Conservation (phyloP, 2,113 vertebrate species). For the Egretta garzetta region DNA sequence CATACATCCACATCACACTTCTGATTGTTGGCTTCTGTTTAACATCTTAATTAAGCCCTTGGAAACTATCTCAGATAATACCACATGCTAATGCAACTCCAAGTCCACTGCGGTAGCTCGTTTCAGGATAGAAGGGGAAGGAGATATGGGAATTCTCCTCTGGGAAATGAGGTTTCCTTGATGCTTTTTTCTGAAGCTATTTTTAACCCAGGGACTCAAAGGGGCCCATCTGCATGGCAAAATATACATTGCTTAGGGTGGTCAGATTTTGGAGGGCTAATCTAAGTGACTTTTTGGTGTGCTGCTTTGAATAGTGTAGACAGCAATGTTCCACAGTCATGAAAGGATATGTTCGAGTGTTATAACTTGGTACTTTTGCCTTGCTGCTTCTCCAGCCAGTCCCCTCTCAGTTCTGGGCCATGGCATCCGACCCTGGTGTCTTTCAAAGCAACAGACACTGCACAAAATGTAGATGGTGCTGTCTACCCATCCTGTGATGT, state of each 20-base stretch:
- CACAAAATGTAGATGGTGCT: neutral
- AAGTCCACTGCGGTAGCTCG: neutral
- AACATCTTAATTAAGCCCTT: neutral
- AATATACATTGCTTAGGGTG: neutral
- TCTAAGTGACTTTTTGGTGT: neutral
- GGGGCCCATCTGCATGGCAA: fast-evolving
- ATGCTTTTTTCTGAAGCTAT: neutral
- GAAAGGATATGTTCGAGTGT: neutral
- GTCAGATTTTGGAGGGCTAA: neutral
- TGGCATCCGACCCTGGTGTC: no score
- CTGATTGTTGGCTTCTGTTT: neutral
- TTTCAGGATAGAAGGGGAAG: neutral
- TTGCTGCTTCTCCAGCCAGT: neutral
- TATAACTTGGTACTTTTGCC: neutral
- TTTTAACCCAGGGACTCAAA: neutral
- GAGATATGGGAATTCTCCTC: neutral
- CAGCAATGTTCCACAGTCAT: neutral
- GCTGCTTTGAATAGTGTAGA: neutral
- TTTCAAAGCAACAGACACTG: neutral
- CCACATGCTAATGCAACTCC: neutral
- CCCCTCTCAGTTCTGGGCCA: neutral
- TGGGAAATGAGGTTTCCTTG: neutral
- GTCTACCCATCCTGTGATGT: neutral
- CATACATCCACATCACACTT: neutral
- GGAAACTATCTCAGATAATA: neutral